Percentiles rank a stretch among this genome's conserved stretches.
Evolutionary conservation across 2,113 vertebrate genomes (phyloP).

Genomic region (Pelecanoides urinatrix): DNA sequence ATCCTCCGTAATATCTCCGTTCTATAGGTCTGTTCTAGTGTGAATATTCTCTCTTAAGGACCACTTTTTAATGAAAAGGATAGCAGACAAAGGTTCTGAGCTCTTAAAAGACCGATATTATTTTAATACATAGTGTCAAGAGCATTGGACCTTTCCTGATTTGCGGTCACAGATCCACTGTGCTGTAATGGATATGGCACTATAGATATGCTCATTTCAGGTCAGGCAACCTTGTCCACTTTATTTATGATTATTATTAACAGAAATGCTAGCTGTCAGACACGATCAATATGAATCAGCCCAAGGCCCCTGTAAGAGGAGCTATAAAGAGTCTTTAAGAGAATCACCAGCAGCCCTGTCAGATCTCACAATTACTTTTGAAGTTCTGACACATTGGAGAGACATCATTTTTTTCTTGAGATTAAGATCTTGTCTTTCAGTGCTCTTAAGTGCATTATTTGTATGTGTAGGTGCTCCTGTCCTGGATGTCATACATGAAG

Average conservation of each 20-base stretch:
- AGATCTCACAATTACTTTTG: conserved; percentile 34
- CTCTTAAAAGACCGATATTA: conserved; percentile 17
- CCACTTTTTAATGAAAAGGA: background rate
- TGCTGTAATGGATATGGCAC: conserved; percentile 58
- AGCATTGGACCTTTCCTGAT: conserved; percentile 29
- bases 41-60: background rate
- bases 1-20: background rate
- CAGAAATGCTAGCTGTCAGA: conserved; percentile 72
- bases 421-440: conserved; percentile 56
- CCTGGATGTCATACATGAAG: background rate
- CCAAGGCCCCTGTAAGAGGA: conserved; percentile 59
- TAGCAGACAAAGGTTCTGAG: background rate
- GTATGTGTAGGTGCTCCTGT: conserved; percentile 31
- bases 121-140: conserved; percentile 33
- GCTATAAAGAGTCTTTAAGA: conserved; percentile 59
- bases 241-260: conserved; percentile 78
- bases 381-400: conserved; percentile 32
- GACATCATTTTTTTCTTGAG: conserved; percentile 11
- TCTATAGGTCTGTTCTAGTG: background rate
- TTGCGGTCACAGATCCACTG: conserved; percentile 16
- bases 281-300: conserved; percentile 71
- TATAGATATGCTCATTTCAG: conserved; percentile 65
- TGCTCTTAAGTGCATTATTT: conserved; percentile 45
- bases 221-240: conserved; percentile 74
- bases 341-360: conserved; percentile 42